A percentile compares a stretch with the other conserved stretches of the same genome.
phyloP scores from a whole-genome alignment of 2,113 vertebrate genomes.

The Rhipidura dahli region DNA sequence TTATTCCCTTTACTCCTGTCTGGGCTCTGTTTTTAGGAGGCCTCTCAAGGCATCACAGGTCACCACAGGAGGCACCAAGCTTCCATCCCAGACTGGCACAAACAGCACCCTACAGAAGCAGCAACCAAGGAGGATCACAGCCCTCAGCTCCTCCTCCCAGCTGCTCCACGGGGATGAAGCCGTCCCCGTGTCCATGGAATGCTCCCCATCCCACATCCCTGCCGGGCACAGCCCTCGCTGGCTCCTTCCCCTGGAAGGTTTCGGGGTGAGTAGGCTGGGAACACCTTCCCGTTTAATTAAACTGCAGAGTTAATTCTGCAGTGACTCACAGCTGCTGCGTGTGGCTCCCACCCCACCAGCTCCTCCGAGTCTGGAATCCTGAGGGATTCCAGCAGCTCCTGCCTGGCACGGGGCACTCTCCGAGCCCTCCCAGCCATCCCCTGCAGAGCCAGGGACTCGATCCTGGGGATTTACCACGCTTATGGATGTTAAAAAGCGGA shows the following conservation, averaged over 20 bases:
- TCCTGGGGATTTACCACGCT: rapidly evolving
- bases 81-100: rapidly evolving
- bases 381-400: background rate
- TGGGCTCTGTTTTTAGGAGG: no score
- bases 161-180: background rate
- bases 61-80: no score
- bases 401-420: rapidly evolving
- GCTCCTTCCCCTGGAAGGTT: background rate
- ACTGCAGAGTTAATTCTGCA: background rate
- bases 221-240: background rate
- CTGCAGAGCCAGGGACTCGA: rapidly evolving
- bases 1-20: no score
- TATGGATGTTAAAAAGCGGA: rapidly evolving
- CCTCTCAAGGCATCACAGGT: no score
- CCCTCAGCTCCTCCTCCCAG: background rate
- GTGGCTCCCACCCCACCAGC: background rate
- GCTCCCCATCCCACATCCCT: rapidly evolving
- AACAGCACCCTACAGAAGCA: rapidly evolving
- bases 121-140: background rate
- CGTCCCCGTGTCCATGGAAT: rapidly evolving
- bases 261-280: background rate
- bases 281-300: background rate
- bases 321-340: background rate
- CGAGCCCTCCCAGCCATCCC: background rate
- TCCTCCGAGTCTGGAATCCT: background rate